phyloP scores from a whole-genome alignment of 2,797 vertebrate species.

The Sebastes itinus region DNA sequence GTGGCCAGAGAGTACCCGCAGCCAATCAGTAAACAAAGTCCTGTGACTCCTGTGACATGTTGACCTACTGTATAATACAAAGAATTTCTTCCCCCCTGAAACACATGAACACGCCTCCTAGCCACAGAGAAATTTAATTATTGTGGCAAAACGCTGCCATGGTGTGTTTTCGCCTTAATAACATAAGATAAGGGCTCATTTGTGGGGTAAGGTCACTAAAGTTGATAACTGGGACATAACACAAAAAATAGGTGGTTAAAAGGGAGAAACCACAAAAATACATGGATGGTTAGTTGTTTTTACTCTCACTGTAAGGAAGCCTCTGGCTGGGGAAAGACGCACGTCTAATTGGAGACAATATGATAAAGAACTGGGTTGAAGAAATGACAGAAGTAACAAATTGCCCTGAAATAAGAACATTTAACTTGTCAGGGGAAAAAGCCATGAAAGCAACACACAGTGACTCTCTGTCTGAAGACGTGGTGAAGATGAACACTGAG shows the following conservation, averaged over 20 bases:
- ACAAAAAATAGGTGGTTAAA: not conserved
- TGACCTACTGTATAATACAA: not conserved
- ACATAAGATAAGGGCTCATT: not conserved
- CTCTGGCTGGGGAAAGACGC: not conserved
- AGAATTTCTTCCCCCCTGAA: not conserved
- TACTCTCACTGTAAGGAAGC: not conserved
- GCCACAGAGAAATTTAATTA: not conserved
- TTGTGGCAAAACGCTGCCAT: not conserved
- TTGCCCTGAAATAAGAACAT: not conserved
- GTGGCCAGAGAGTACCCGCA: too few species aligned
- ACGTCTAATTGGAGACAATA: not conserved
- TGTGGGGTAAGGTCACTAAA: not conserved
- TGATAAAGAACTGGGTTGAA: not conserved
- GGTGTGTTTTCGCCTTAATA: not conserved
- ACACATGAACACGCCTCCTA: not conserved
- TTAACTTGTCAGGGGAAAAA: not conserved
- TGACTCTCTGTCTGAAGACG: constrained; percentile 2
- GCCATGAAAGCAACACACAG: not conserved
- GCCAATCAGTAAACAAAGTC: too few species aligned
- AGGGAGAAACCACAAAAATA: not conserved
- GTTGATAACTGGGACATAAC: not conserved
- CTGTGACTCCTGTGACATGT: not conserved
- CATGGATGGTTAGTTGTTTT: not conserved
- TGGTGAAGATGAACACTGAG: not conserved
- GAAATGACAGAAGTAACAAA: not conserved